These are phyloP conservation scores for Papilio elwesi DNA, from an alignment of 2,888 invertebrate genomes.

Conservation along the genomic window DNA sequence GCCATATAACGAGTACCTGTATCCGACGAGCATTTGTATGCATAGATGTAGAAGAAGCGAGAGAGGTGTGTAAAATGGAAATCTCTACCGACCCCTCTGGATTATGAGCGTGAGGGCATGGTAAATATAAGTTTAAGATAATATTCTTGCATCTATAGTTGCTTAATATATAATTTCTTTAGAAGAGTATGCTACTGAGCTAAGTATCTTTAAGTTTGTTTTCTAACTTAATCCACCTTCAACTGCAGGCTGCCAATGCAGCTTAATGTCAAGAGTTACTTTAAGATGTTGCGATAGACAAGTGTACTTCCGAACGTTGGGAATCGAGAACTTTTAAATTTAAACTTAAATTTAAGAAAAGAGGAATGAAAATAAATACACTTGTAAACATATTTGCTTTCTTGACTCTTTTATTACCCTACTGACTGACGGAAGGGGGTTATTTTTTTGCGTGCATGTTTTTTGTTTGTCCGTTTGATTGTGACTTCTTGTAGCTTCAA, in stretches of 20 bases:
- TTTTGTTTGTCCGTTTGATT: too few species aligned
- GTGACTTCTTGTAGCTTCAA: too few species aligned
- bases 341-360: background rate
- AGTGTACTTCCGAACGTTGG: background rate
- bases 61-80: too few species aligned
- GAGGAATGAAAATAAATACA: background rate
- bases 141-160: background rate
- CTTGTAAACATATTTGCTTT: too few species aligned
- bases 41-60: too few species aligned
- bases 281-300: background rate
- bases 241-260: background rate
- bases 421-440: too few species aligned
- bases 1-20: too few species aligned
- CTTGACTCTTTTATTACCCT: too few species aligned
- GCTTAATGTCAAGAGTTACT: conserved; percentile 1
- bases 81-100: too few species aligned
- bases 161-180: background rate
- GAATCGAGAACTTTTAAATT: background rate
- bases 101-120: too few species aligned
- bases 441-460: too few species aligned
- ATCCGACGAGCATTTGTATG: too few species aligned
- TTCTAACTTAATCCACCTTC: conserved; percentile 14
- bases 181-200: background rate
- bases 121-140: background rate
- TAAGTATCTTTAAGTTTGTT: background rate